These are phyloP conservation scores for Tortricodes alternella DNA, from an alignment of 2,888 invertebrate genomes.

Conservation along the genomic window DNA sequence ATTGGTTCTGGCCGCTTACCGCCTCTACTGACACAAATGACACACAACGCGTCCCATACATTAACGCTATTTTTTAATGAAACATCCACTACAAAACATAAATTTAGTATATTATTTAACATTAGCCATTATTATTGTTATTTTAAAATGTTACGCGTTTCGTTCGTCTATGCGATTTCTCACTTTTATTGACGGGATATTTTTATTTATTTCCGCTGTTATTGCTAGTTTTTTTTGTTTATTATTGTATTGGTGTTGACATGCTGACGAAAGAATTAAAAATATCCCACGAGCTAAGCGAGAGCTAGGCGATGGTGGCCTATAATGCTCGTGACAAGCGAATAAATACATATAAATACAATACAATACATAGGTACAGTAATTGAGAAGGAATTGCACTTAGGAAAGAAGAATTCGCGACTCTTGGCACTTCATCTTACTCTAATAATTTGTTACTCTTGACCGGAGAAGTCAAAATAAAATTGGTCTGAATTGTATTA, in stretches of 20 bases:
- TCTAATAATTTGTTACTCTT: slow-evolving; percentile 53
- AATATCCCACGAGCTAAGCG: slow-evolving; percentile 54
- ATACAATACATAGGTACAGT: slow-evolving; percentile 48
- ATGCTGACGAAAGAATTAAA: slow-evolving; percentile 34
- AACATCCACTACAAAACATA: slow-evolving; percentile 76
- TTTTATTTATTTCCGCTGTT: slow-evolving; percentile 39
- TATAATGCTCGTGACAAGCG: slow-evolving; percentile 28
- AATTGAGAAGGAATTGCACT: slow-evolving; percentile 77
- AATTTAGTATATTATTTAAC: slow-evolving; percentile 63
- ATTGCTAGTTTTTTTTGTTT: not conserved
- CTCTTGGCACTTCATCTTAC: slow-evolving; percentile 80
- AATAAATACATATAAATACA: slow-evolving; percentile 37
- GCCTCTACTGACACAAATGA: slow-evolving; percentile 16
- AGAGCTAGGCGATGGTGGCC: slow-evolving; percentile 41
- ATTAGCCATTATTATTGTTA: slow-evolving; percentile 44
- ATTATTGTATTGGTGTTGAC: not conserved
- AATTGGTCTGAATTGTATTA: slow-evolving; percentile 28
- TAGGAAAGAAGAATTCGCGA: slow-evolving; percentile 62
- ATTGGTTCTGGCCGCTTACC: slow-evolving; percentile 28
- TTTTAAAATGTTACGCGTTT: slow-evolving; percentile 44
- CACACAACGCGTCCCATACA: slow-evolving; percentile 31
- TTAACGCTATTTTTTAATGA: slow-evolving; percentile 56
- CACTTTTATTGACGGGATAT: slow-evolving; percentile 62
- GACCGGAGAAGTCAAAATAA: slow-evolving; percentile 34
- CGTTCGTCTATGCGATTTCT: slow-evolving; percentile 53